Base-by-base conservation (phyloP, 2,888 invertebrate species). In the Eugnorisma glareosa region DNA sequence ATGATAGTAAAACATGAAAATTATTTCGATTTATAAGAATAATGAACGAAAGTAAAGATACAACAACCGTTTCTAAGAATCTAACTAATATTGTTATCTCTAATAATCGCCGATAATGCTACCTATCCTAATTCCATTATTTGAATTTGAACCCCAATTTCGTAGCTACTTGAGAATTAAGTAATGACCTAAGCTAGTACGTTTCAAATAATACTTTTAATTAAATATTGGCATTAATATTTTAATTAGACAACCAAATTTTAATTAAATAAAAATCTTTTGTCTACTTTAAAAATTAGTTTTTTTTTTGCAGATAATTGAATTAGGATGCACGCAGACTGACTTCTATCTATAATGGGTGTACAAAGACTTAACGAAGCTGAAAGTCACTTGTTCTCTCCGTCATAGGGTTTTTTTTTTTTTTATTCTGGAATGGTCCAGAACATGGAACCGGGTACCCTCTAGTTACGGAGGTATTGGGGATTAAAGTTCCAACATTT, bases 51-150 rank as follows among this genome's bases (percentile, higher is more conserved):
- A 51, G 24, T 24, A 8, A 51, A 51, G 3, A 24, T 45, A 1
- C 45, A 45, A 45, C 6, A 24, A 51, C 10, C 51, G 51, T 51
- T 11, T 51, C n/a, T 21, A 45, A 28, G 15, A 57, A 31, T 24
- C 1, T 48, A 31, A 31, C 5, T 31, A 45, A 73, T 40, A 24
- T 13, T 13, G 8, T 54, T n/a, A 31, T n/a, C 24, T 1, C 21
- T 13, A 5, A 31, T 72, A 21, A 69, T 54, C 68, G 71, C 81
- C 11, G 7, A 69, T 7, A 28, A 40, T 35, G 37, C 15, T 37
- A 83, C 85, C 67, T 24, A 45, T 59, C 57, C 51, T 67, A 67
- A 70, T 67, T n/a, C 35, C 57, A 81, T 82, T 69, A 81, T 63
- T 61, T 68, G 59, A 72, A 81, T 63, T 61, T 68, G 59, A 72